Conservation (phyloP, 1,140 invertebrate genomes). For the Diorhabda elongata region DNA sequence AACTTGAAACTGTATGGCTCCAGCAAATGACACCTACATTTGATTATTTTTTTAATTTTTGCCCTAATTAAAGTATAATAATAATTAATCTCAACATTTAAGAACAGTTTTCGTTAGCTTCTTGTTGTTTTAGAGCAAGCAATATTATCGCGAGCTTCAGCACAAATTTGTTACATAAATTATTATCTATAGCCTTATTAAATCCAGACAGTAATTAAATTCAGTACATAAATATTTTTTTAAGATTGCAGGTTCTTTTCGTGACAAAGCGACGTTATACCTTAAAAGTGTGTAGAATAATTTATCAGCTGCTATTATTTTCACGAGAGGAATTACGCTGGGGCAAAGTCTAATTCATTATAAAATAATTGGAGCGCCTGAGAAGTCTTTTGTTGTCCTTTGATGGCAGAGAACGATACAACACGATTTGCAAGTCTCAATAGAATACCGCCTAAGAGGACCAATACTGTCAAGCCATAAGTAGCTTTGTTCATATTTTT, state of each 20-base stretch:
- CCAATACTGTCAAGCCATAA: background rate
- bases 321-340: slow-evolving; percentile 6
- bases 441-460: slow-evolving; percentile 8
- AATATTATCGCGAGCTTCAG: too few species aligned
- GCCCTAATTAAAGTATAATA: too few species aligned
- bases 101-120: too few species aligned
- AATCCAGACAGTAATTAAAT: too few species aligned
- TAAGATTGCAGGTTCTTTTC: background rate
- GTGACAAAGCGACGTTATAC: background rate
- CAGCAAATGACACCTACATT: too few species aligned
- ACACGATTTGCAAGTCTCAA: slow-evolving; percentile 31
- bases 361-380: slow-evolving; percentile 38
- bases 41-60: too few species aligned
- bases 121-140: too few species aligned
- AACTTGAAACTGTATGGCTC: too few species aligned
- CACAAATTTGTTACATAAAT: too few species aligned
- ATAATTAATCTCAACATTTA: too few species aligned
- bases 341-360: slow-evolving; percentile 30
- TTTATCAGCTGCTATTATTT: slow-evolving; percentile 11
- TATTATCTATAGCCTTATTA: too few species aligned
- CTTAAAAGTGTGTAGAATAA: slow-evolving; percentile 7
- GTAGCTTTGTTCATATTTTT: background rate
- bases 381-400: slow-evolving; percentile 30
- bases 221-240: too few species aligned
- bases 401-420: slow-evolving; percentile 32